These are phyloP conservation scores for Ennomos fuscantarius DNA, from an alignment of 2,888 invertebrate genomes.

Conservation along the genomic window DNA sequence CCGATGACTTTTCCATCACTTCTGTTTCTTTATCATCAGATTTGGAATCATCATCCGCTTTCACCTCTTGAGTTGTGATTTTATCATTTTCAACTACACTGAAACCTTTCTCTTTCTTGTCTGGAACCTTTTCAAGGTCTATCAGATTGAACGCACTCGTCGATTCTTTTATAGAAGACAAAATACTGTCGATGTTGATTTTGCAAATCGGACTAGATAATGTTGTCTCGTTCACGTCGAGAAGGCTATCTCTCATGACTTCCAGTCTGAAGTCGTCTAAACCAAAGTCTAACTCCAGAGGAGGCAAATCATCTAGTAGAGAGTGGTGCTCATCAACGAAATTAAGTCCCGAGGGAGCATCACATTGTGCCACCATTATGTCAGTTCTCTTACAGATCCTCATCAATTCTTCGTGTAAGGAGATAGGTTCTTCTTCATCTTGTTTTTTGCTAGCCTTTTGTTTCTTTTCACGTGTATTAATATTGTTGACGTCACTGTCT, in stretches of 20 bases:
- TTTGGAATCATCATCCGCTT: slow-evolving; percentile 68
- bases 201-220: slow-evolving; percentile 76
- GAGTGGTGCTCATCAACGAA: slow-evolving; percentile 80
- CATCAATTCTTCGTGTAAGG: slow-evolving; percentile 73
- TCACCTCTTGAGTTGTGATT: slow-evolving; percentile 72
- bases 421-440: slow-evolving; percentile 54
- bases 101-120: slow-evolving; percentile 70
- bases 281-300: slow-evolving; percentile 73
- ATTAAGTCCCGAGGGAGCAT: slow-evolving; percentile 71
- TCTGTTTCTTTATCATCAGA: slow-evolving; percentile 59
- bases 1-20: slow-evolving; percentile 83
- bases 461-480: slow-evolving; percentile 22
- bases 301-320: slow-evolving; percentile 67
- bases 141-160: slow-evolving; percentile 75
- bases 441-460: slow-evolving; percentile 27
- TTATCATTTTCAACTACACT: slow-evolving; percentile 74
- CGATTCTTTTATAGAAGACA: slow-evolving; percentile 74
- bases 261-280: slow-evolving; percentile 77
- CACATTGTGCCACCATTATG: slow-evolving; percentile 80
- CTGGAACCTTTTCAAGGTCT: slow-evolving; percentile 72
- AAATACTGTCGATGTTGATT: slow-evolving; percentile 76
- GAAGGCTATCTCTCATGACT: slow-evolving; percentile 75
- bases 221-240: slow-evolving; percentile 66
- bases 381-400: slow-evolving; percentile 78
- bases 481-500: slow-evolving; percentile 36